A percentile compares a stretch with the other conserved stretches of the same genome.
phyloP scores from a whole-genome alignment of 2,113 vertebrate genomes.

The Spea multiplicata region DNA sequence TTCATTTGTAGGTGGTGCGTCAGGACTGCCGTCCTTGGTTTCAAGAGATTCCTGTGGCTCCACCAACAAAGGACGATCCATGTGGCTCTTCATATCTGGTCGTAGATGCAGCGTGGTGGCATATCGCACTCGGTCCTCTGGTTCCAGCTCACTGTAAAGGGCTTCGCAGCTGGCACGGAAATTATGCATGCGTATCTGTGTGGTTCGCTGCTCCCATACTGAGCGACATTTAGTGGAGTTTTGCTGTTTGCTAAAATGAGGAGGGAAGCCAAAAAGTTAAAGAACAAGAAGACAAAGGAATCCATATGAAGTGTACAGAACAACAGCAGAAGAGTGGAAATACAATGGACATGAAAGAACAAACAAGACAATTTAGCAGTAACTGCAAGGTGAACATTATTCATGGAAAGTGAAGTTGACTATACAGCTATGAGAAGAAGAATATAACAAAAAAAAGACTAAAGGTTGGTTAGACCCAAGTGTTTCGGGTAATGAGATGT shows the following conservation, averaged over 20 bases:
- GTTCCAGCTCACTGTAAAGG: slow-evolving; percentile 86
- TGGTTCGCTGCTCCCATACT: slow-evolving; percentile 91
- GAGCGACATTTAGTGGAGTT: slow-evolving; percentile 86
- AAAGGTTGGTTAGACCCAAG: too few species aligned
- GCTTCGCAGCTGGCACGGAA: slow-evolving; percentile 86
- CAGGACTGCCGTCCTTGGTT: slow-evolving; percentile 59
- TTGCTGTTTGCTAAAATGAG: slow-evolving; percentile 81
- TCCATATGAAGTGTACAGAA: neutral
- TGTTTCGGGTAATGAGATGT: too few species aligned
- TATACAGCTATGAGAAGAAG: too few species aligned
- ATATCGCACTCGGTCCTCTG: slow-evolving; percentile 76
- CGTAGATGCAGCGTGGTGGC: slow-evolving; percentile 78
- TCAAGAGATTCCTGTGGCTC: slow-evolving; percentile 66
- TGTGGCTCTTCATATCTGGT: slow-evolving; percentile 88
- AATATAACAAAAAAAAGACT: too few species aligned
- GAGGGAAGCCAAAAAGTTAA: slow-evolving; percentile 40
- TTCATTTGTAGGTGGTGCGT: slow-evolving; percentile 40
- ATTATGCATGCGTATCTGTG: slow-evolving; percentile 87
- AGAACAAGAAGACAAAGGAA: neutral
- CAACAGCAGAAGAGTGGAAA: neutral
- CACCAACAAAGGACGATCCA: slow-evolving; percentile 86
- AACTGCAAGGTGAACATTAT: neutral
- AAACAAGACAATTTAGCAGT: neutral
- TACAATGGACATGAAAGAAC: slow-evolving; percentile 5
- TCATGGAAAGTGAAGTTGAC: too few species aligned